Percentiles rank a stretch among this genome's conserved stretches.
phyloP scores from a whole-genome alignment of 2,888 invertebrate genomes.

The Eilema griseolum region DNA sequence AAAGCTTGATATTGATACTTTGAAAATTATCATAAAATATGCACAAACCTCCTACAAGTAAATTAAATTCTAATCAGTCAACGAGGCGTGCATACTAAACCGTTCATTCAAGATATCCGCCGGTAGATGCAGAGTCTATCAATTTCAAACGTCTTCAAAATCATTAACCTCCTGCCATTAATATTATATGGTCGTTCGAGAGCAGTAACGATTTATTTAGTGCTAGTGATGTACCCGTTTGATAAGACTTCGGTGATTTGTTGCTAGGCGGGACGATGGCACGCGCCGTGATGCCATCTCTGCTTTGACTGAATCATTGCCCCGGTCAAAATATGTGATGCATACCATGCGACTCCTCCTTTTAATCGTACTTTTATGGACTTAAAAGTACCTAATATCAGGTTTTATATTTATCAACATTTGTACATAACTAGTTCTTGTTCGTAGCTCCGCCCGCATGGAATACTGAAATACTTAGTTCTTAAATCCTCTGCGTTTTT shows the following conservation, averaged over 20 bases:
- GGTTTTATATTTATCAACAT: not conserved
- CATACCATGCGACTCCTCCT: constrained; percentile 2
- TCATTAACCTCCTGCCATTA: constrained; percentile 78
- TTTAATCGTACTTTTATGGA: not conserved
- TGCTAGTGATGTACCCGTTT: constrained; percentile 79
- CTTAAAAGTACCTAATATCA: not conserved
- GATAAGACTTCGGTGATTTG: constrained; percentile 82
- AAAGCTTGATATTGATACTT: not conserved
- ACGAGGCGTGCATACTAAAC: constrained; percentile 51
- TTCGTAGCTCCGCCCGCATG: not conserved
- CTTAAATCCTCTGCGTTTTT: too few relatives aligned
- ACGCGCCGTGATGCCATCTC: constrained; percentile 66
- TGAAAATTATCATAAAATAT: constrained; percentile 8
- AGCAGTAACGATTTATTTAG: constrained; percentile 77
- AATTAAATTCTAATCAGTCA: constrained; percentile 64
- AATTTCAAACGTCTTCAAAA: constrained; percentile 76
- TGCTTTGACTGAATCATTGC: constrained; percentile 38
- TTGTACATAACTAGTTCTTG: not conserved
- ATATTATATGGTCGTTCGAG: constrained; percentile 75
- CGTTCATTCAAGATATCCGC: constrained; percentile 57
- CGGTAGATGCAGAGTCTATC: constrained; percentile 64
- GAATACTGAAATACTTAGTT: not conserved
- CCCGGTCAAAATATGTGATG: constrained; percentile 27
- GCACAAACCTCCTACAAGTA: constrained; percentile 28
- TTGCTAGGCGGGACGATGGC: constrained; percentile 66